Evolutionary conservation across 2,888 invertebrate genomes (phyloP).

Genomic region (Lathronympha strigana): DNA sequence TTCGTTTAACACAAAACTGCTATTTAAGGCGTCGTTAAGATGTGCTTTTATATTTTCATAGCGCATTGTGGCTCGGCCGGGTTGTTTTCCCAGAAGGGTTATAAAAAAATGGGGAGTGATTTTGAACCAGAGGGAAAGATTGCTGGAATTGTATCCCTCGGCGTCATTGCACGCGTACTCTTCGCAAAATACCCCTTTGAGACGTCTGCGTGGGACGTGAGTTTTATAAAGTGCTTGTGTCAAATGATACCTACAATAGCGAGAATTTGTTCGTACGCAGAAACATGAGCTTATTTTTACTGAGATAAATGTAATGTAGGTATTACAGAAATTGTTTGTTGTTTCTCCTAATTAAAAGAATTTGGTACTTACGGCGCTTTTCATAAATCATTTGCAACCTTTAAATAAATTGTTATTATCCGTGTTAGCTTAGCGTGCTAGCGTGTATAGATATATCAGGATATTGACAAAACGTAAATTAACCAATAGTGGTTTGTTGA

Average conservation of each 20-base stretch:
- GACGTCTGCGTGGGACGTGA: constrained; percentile 65
- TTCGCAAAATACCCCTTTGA: constrained; percentile 73
- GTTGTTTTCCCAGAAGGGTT: constrained; percentile 51
- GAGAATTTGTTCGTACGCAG: constrained; percentile 7
- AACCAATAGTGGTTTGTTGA: too few relatives aligned
- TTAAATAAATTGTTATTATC: too few relatives aligned
- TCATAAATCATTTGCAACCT: too few relatives aligned
- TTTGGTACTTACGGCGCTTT: too few relatives aligned
- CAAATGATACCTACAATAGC: constrained; percentile 52
- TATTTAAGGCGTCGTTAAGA: constrained; percentile 33
- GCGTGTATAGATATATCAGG: too few relatives aligned
- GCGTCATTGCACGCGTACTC: constrained; percentile 66
- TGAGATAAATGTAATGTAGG: background rate
- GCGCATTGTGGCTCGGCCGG: constrained; percentile 43
- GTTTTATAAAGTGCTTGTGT: constrained; percentile 53
- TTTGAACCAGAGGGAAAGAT: constrained; percentile 60
- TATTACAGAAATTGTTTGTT: background rate
- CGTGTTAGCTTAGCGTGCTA: too few relatives aligned
- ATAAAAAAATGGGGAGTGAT: constrained; percentile 62
- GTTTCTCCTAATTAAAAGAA: background rate
- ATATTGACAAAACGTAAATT: too few relatives aligned
- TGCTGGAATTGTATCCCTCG: constrained; percentile 59
- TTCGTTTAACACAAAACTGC: constrained; percentile 34
- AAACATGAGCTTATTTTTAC: constrained; percentile 9
- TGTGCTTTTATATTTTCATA: constrained; percentile 39